Evolutionary conservation across 2,797 vertebrate genomes (phyloP), one percentile per base, ranked within the genome.

Genomic region (Coranthus polyacanthus): DNA sequence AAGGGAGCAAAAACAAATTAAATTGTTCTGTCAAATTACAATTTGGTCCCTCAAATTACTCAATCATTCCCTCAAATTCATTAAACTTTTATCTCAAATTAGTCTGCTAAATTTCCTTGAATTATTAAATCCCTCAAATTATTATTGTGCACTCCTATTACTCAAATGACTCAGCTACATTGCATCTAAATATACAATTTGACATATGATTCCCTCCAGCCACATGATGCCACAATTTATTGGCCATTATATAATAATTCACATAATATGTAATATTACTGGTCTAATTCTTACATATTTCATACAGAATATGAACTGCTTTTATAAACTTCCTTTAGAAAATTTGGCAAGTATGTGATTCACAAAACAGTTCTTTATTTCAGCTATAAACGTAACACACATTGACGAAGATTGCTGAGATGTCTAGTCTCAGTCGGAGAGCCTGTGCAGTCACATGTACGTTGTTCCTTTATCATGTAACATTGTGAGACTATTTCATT

Each of bases 121-220:
- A 45, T 45, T 22, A 45, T 45, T 45, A 20, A 45, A 45, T 22
- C 7, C 13, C 15, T 38, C 37, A 38, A 3, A n/a, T 38, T 38
- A n/a, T 38, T 38, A 38, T 15, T 12, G 17, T 20, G 3, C 7
- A 8, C 43, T 45, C n/a, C 15, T 3, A 41, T 16, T 16, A 12
- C 43, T 21, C 6, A 20, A 45, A 45, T 45, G 11, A 45, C 18
- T 45, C 43, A 45, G 20, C 18, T 45, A 21, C 43, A 22, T 12
- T 22, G 43, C 43, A 22, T 45, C 43, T 45, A 45, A 18, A 45
- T 20, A 45, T 45, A 45, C 17, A 45, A 17, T 45, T 2, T 42
- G 39, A n/a, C 39, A 21, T 21, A 45, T 45, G 9, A 45, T 45
- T 45, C 43, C 21, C 16, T 45, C 18, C 18, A 45, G 43, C 16